phyloP scores from a whole-genome alignment of 2,113 vertebrate species.

The Ictalurus furcatus region DNA sequence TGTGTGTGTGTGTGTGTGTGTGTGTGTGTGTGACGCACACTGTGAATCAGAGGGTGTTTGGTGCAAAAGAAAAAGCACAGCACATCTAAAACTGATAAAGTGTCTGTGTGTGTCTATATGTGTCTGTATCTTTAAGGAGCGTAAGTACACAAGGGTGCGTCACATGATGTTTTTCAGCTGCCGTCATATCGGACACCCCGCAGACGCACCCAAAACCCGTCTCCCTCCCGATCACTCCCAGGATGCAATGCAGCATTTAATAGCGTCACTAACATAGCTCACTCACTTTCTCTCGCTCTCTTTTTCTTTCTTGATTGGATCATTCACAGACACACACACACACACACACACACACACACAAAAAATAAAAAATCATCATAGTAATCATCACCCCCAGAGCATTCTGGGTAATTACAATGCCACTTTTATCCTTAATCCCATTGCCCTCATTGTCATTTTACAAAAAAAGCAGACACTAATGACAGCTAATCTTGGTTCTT shows the following conservation, averaged over 20 bases:
- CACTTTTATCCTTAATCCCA: neutral
- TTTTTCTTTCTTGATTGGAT: neutral
- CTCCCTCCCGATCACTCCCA: neutral
- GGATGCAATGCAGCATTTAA: conserved; percentile 8
- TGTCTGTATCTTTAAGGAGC: conserved; percentile 13
- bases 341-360: too few relatives aligned
- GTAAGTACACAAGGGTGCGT: neutral
- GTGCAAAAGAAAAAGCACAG: neutral
- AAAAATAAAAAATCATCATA: neutral
- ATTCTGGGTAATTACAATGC: neutral
- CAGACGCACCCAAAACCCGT: conserved; percentile 6
- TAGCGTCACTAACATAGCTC: neutral
- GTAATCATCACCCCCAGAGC: neutral
- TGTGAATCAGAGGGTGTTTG: neutral
- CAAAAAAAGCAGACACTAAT: conserved; percentile 4
- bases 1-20: conserved; percentile 26
- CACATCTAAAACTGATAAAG: neutral
- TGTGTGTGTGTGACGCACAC: neutral
- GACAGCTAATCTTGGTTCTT: conserved; percentile 15
- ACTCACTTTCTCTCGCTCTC: neutral
- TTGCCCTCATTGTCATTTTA: neutral
- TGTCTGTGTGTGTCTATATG: neutral
- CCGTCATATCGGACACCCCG: neutral
- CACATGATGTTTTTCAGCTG: conserved; percentile 14
- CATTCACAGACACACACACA: neutral